A percentile compares a stretch with the other conserved stretches of the same genome.
Conservation (phyloP, 2,797 vertebrate genomes). For the Tragopan temminckii region DNA sequence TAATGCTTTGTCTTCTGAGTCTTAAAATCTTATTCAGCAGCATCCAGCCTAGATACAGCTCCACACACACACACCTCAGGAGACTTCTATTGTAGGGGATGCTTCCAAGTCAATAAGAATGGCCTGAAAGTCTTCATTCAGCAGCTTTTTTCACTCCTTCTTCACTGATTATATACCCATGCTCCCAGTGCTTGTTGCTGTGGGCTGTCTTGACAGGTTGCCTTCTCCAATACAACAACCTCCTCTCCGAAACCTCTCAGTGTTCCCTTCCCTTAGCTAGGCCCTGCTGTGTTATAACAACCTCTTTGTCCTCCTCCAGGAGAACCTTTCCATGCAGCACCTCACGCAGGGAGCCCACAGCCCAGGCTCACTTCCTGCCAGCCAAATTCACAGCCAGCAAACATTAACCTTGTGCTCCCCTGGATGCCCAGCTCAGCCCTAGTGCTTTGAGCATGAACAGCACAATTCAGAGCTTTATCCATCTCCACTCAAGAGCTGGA, state of each 20-base stretch:
- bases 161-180: not conserved
- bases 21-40: conserved; percentile 11
- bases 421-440: not conserved
- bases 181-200: rapidly evolving
- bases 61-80: not conserved
- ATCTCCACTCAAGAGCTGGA: not conserved
- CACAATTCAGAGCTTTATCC: conserved; percentile 35
- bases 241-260: not conserved
- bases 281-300: not conserved
- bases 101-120: rapidly evolving
- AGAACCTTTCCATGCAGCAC: not conserved
- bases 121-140: not conserved
- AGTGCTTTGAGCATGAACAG: not conserved
- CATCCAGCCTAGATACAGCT: not conserved
- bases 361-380: not conserved
- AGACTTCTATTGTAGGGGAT: not conserved
- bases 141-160: not conserved
- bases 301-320: conserved; percentile 39
- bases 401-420: not conserved
- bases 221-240: not conserved
- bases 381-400: not conserved
- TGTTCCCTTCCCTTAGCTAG: rapidly evolving
- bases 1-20: not conserved
- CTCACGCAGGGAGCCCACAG: rapidly evolving
- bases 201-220: not conserved